Evolutionary conservation across 2,113 vertebrate genomes (phyloP).

Genomic region (Tychaedon coryphoeus): DNA sequence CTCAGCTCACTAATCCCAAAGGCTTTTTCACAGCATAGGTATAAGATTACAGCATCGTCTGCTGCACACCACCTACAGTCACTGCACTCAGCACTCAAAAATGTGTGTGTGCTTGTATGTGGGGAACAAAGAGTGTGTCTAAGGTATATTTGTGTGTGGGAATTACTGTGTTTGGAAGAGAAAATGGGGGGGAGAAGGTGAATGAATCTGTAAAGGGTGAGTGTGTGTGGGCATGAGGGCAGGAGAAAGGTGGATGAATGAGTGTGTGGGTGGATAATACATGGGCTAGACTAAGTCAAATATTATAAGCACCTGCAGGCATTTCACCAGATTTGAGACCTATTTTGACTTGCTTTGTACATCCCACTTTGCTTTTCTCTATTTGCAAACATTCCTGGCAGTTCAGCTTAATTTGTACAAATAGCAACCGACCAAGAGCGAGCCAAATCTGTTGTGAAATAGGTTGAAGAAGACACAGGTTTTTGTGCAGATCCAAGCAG

Average conservation of each 20-base stretch:
- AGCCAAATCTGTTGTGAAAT: constrained; percentile 59
- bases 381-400: constrained; percentile 57
- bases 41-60: constrained; percentile 15
- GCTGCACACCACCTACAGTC: background rate
- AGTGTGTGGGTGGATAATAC: constrained; percentile 12
- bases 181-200: background rate
- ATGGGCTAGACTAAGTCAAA: constrained; percentile 23
- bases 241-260: constrained; percentile 40
- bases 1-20: constrained; percentile 13
- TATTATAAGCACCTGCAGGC: constrained; percentile 9
- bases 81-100: background rate
- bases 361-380: constrained; percentile 49
- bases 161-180: background rate
- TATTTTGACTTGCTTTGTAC: constrained; percentile 43
- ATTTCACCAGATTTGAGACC: background rate
- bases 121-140: background rate
- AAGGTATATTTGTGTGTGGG: background rate
- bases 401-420: constrained; percentile 52
- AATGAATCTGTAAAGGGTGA: constrained; percentile 32
- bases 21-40: constrained; percentile 16
- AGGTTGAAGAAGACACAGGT: constrained; percentile 21
- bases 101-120: background rate
- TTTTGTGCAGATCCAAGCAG: constrained; percentile 54
- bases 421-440: constrained; percentile 15
- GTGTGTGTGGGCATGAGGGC: background rate